phyloP scores from a whole-genome alignment of 2,888 invertebrate genomes.

The Napeogenes sylphis region DNA sequence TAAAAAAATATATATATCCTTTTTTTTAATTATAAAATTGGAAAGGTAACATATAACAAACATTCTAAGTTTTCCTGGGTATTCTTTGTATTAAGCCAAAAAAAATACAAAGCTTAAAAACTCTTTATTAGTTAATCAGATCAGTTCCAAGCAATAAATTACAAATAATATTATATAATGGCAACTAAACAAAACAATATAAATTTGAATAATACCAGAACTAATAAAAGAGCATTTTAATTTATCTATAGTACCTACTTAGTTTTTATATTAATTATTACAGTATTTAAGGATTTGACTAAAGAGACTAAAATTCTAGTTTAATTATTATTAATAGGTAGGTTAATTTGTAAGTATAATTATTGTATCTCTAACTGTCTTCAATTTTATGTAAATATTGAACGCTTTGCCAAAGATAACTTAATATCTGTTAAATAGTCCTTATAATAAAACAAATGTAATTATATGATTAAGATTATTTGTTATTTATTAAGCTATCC shows the following conservation, averaged over 20 bases:
- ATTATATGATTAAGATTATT: conserved; percentile 22
- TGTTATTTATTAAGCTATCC: conserved; percentile 35
- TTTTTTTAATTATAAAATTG: no score
- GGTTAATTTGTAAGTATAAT: conserved; percentile 31
- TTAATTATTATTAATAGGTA: conserved; percentile 21
- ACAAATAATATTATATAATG: no score
- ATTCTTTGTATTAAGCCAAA: conserved; percentile 16
- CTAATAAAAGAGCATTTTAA: background rate
- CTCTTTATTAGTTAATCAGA: background rate
- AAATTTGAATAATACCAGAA: background rate
- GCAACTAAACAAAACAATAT: background rate
- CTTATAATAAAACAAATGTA: conserved; percentile 26
- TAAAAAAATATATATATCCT: no score
- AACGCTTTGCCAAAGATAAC: conserved; percentile 64
- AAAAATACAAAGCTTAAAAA: no score
- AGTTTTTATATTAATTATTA: conserved; percentile 18
- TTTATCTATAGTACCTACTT: conserved; percentile 8
- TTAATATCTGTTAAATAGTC: conserved; percentile 50
- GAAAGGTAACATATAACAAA: no score
- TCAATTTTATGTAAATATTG: conserved; percentile 51
- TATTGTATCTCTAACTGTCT: conserved; percentile 35
- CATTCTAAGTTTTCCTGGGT: no score
- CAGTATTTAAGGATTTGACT: conserved; percentile 38
- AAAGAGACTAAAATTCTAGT: conserved; percentile 33
- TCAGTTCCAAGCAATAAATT: conserved; percentile 1